These are phyloP conservation scores for Microcebus griseorufus DNA, from an alignment of 2,113 vertebrate genomes.

Conservation along the genomic window DNA sequence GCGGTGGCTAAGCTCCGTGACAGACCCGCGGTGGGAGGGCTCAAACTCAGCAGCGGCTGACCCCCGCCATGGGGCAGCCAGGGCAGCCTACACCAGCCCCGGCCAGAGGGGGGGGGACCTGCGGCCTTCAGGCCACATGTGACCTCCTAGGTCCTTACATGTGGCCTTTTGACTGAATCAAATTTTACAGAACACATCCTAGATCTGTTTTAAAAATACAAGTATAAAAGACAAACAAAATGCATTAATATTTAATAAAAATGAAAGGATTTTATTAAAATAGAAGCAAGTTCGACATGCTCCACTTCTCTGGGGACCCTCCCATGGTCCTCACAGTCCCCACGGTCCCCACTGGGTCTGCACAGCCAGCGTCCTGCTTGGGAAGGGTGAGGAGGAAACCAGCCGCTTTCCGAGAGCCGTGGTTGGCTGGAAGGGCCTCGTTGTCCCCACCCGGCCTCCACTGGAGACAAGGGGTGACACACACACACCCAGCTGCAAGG, in stretches of 20 bases:
- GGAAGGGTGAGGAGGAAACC: no score
- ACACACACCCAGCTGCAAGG: neutral
- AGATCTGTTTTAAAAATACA: no score
- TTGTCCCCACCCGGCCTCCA: neutral
- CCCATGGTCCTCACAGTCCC: neutral
- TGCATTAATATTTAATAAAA: no score
- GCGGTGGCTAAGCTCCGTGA: rapidly evolving
- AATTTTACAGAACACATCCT: no score
- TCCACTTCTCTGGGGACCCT: neutral
- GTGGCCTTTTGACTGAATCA: no score
- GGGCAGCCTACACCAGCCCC: rapidly evolving
- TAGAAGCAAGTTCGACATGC: no score
- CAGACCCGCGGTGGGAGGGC: rapidly evolving
- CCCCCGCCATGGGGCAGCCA: rapidly evolving
- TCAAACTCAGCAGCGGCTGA: rapidly evolving
- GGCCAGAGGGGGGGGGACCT: no score
- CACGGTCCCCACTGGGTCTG: neutral
- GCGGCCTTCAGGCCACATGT: no score
- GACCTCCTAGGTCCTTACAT: no score
- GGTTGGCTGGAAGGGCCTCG: neutral
- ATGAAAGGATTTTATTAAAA: no score
- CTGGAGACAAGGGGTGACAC: rapidly evolving
- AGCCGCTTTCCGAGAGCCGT: neutral
- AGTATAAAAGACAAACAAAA: no score
- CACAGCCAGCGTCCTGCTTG: rapidly evolving